A percentile compares a stretch with the other conserved stretches of the same genome.
These are phyloP conservation scores for Heliconius melpomene DNA, from an alignment of 1,140 invertebrate genomes.

Conservation along the genomic window DNA sequence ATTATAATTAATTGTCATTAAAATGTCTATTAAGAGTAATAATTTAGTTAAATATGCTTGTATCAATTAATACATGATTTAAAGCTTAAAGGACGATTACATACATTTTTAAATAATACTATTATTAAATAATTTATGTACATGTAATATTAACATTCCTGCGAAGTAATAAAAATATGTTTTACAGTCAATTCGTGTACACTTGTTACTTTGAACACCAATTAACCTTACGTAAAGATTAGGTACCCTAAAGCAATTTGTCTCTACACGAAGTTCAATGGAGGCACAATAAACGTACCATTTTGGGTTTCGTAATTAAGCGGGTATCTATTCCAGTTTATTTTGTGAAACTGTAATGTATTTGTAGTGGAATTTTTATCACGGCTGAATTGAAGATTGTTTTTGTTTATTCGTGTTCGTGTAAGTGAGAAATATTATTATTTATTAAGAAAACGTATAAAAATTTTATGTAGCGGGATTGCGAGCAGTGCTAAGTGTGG, in stretches of 20 bases:
- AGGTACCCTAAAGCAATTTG: constrained; percentile 10
- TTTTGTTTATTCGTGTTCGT: no score
- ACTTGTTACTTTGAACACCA: neutral
- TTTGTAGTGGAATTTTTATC: neutral
- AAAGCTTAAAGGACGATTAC: neutral
- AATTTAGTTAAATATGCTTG: neutral
- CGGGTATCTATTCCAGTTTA: neutral
- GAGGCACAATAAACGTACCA: constrained; percentile 3
- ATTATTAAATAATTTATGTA: neutral
- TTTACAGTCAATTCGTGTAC: neutral
- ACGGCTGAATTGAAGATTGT: neutral
- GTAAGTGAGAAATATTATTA: no score
- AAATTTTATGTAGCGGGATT: no score
- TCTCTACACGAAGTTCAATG: neutral
- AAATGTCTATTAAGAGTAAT: neutral
- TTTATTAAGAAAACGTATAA: no score
- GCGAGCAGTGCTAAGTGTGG: no score
- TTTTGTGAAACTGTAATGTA: neutral
- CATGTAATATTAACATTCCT: neutral
- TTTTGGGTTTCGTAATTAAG: constrained; percentile 16
- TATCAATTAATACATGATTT: neutral
- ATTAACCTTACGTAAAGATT: constrained; percentile 7
- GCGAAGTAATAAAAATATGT: neutral
- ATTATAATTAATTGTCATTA: neutral
- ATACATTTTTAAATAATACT: neutral